Evolutionary conservation across 2,888 invertebrate genomes (phyloP), one percentile per base, ranked within the genome.

Genomic region (Panopea generosa): DNA sequence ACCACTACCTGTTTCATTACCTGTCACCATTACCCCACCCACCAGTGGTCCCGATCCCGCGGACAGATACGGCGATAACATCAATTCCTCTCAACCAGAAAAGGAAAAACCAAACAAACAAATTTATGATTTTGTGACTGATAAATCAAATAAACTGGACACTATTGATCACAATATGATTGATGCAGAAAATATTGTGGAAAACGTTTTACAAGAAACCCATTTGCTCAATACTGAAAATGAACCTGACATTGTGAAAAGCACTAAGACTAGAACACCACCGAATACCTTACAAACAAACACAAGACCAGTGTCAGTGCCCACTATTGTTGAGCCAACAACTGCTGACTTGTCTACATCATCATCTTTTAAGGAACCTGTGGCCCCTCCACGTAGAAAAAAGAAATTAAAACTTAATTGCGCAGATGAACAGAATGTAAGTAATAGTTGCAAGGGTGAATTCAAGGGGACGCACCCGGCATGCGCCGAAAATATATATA

Each of bases 171-270:
- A 76, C 63, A 68, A 70, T 33, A 11, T 62, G 55, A 71, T 78
- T 40, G 77, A 77, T 45, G 72, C 80, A n/a, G 77, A 77, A 49
- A 67, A 73, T 24, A 63, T 88, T 43, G 86, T 88, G 14, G 86
- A 88, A 50, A 80, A 83, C 49, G 82, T 88, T 55, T 72, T 87
- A 38, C 84, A 86, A 33, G 85, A 86, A 47, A 85, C 81, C n/a
- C 83, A 85, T 43, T 68, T 82, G 3, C 62, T 77, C 22, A 71
- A 63, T 38, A 61, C 69, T 9, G 67, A 59, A 14, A 86, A 87
- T 66, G 97, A 97, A 93, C 98, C 98, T 1, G 98, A 98, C 93
- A 97, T 98, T 89, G 97, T 98, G 86, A 97, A 97, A 71, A 98
- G 97, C 93, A 97, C 97, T 79, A 98, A 97, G 79, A 84, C 87